These are phyloP conservation scores for Graptemys geographica DNA, from an alignment of 2,797 vertebrate genomes.

Conservation along the genomic window DNA sequence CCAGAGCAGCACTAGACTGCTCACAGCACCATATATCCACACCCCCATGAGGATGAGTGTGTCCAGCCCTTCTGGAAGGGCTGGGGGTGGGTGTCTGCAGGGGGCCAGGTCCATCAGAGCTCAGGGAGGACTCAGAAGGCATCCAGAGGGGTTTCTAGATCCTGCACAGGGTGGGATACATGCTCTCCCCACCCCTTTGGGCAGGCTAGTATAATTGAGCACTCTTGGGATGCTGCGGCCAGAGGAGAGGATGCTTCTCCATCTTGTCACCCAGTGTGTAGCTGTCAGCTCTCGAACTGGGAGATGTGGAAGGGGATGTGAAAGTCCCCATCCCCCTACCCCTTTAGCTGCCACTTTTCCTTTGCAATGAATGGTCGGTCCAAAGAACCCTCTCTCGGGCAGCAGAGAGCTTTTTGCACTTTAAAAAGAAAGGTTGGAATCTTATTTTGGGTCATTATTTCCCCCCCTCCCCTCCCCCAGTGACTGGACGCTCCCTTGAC, in stretches of 20 bases:
- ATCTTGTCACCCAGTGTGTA: background rate
- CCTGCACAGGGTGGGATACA: background rate
- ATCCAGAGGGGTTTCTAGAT: slow-evolving; percentile 59
- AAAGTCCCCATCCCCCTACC: slow-evolving; percentile 42
- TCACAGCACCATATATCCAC: background rate
- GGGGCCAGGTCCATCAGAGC: slow-evolving; percentile 61
- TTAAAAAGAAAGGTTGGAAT: slow-evolving; percentile 79
- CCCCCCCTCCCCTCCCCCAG: background rate
- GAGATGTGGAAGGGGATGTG: slow-evolving; percentile 7
- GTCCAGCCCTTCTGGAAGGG: background rate
- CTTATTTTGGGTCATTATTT: slow-evolving; percentile 77
- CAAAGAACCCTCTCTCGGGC: slow-evolving; percentile 86
- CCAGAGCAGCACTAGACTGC: background rate
- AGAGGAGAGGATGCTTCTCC: slow-evolving; percentile 11
- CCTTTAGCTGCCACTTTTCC: slow-evolving; percentile 79
- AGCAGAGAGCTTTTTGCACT: slow-evolving; percentile 87
- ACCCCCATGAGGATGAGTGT: background rate
- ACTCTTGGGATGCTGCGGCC: background rate
- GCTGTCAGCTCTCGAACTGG: slow-evolving; percentile 25
- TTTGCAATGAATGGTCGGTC: slow-evolving; percentile 84
- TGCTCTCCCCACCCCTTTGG: background rate
- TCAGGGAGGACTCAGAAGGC: slow-evolving; percentile 68
- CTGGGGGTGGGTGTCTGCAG: slow-evolving; percentile 20
- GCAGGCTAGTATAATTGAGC: slow-evolving; percentile 6
- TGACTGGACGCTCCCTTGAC: slow-evolving; percentile 69